Evolutionary conservation across 2,888 invertebrate genomes (phyloP), one percentile per base, ranked within the genome.

Genomic region (Erebia epiphron): DNA sequence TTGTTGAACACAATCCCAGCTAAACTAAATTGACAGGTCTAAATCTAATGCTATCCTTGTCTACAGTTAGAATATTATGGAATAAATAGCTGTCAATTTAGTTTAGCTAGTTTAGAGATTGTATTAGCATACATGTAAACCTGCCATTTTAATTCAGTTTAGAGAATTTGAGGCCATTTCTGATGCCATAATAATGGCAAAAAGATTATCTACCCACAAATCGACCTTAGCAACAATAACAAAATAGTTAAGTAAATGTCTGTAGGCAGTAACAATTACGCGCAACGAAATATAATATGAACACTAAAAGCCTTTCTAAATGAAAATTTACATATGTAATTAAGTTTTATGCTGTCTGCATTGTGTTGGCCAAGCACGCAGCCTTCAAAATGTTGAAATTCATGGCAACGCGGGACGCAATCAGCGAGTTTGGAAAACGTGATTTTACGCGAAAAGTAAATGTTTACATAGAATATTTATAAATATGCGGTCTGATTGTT

Each of bases 361-460:
- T 67, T 67, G 65, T 65, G 58, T 67, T 67, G 58, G 58, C 49
- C 11, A 67, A 67, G 58, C n/a, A 1, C 26, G 13, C 67, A 58
- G 58, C 67, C 67, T 67, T 67, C 57, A 67, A 67, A 67, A 67
- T 67, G 67, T 67, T 67, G 67, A 67, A 67, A 67, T 67, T 67
- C 58, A 67, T 67, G 67, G 58, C 58, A 66, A 57, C 54, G n/a
- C n/a, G n/a, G 46, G 66, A 67, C 67, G 67, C 58, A 67, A 67
- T 58, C 26, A 21, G 14, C 57, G 66, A 58, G 67, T 49, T 67
- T 50, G 49, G 46, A 67, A 58, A 67, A 67, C 67, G 67, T 58
- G 67, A 67, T 67, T 58, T 3, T 67, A 58, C 67, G 67, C 67
- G 46, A 65, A 67, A 67, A 21, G 58, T 58, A 49, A 58, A 67